Conservation (phyloP, 2,888 invertebrate genomes). For the Xestia rhomboidea region DNA sequence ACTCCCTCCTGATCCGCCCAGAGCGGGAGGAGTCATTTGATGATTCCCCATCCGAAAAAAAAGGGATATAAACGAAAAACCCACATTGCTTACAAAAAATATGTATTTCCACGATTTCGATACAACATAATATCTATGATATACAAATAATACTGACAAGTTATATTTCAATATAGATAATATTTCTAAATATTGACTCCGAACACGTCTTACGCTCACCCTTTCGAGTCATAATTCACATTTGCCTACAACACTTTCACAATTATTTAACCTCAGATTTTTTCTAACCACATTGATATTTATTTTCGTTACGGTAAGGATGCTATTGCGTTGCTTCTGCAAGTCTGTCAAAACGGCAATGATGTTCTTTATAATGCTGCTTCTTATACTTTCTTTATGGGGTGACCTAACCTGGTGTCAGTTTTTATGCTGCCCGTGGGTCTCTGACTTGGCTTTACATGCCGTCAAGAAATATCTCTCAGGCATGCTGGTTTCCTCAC, state of each 20-base stretch:
- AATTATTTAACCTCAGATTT: background rate
- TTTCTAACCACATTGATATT: background rate
- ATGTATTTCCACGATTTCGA: slow-evolving; percentile 10
- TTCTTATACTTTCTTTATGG: no score
- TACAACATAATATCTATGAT: background rate
- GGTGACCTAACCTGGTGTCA: no score
- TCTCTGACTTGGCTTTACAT: no score
- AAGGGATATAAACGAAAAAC: background rate
- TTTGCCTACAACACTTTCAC: background rate
- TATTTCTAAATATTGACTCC: background rate
- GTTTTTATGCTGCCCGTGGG: no score
- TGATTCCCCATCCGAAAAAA: no score
- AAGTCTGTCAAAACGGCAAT: background rate
- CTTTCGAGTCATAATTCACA: background rate
- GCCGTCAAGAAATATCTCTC: no score
- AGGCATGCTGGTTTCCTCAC: no score
- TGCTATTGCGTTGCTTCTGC: background rate
- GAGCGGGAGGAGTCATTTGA: no score
- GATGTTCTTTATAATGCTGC: background rate
- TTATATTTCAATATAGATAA: background rate
- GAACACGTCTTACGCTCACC: background rate
- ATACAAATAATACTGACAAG: slow-evolving; percentile 33
- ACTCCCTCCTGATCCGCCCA: no score
- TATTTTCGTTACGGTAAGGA: background rate
- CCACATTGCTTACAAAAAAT: background rate